Conservation (phyloP, 1,140 invertebrate species). For the Popillia japonica region DNA sequence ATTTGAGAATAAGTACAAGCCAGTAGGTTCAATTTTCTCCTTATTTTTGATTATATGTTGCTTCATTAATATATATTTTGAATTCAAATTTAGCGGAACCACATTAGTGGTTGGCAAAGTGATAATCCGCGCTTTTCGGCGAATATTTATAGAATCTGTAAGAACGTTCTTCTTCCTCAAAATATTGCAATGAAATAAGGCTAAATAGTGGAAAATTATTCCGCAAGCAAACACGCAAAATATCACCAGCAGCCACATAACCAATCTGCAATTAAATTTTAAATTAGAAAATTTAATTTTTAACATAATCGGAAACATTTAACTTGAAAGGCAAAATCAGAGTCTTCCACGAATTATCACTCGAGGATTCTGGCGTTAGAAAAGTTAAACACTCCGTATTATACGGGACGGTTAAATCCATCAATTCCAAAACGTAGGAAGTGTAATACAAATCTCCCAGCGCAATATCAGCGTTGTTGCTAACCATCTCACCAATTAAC, state of each 20-base stretch:
- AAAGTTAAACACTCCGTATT: conserved; percentile 84
- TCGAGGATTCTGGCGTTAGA: conserved; percentile 78
- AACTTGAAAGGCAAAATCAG: conserved; percentile 82
- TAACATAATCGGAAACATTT: conserved; percentile 39
- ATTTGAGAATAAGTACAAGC: conserved; percentile 75
- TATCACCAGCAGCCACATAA: conserved; percentile 54
- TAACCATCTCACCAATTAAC: conserved; percentile 74
- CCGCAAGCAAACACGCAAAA: conserved; percentile 50
- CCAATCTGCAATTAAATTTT: conserved; percentile 44
- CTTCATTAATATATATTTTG: conserved; percentile 54
- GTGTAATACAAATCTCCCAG: conserved; percentile 81
- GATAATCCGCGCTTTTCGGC: conserved; percentile 39
- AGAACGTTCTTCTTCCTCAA: no score
- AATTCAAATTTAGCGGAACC: conserved; percentile 56
- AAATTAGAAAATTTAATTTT: neutral
- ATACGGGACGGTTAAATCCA: conserved; percentile 82
- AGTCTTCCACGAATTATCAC: conserved; percentile 83
- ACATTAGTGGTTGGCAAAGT: conserved; percentile 44
- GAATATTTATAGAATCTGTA: no score
- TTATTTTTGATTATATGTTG: conserved; percentile 48
- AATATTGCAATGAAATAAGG: conserved; percentile 38
- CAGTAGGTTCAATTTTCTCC: conserved; percentile 58
- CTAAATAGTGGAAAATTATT: conserved; percentile 51
- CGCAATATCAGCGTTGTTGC: conserved; percentile 74
- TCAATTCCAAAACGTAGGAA: conserved; percentile 69